A percentile compares a stretch with the other conserved stretches of the same genome.
Evolutionary conservation across 2,113 vertebrate species (phyloP).

Genomic region (Trogon melanurus): DNA sequence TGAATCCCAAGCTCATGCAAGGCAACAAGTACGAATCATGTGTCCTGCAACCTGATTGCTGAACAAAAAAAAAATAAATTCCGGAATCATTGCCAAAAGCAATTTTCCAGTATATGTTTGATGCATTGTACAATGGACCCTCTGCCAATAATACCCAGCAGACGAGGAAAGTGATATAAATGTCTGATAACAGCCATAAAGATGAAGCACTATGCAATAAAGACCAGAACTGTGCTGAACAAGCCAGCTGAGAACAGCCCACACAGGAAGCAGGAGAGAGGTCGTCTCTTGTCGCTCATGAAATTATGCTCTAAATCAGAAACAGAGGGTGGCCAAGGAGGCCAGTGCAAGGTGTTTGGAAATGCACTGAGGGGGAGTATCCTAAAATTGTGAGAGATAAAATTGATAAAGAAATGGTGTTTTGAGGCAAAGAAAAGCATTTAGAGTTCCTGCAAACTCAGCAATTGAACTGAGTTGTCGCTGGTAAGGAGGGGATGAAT

Average conservation of each 20-base stretch:
- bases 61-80: not conserved
- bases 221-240: not conserved
- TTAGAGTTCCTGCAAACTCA: not conserved
- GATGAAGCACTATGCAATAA: conserved; percentile 36
- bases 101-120: conserved; percentile 3
- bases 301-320: conserved; percentile 2
- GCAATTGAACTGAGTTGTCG: not conserved
- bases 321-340: not conserved
- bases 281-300: not conserved
- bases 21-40: not conserved
- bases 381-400: not conserved
- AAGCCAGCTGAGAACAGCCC: conserved; percentile 2
- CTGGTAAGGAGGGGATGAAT: not conserved
- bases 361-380: not conserved
- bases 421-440: not conserved
- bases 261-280: not conserved
- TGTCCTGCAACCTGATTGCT: not conserved
- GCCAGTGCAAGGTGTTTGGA: not conserved
- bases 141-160: not conserved
- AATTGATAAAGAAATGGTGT: not conserved
- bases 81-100: not conserved
- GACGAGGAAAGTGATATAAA: not conserved
- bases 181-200: conserved; percentile 34
- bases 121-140: not conserved
- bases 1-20: not conserved